A percentile compares a stretch with the other conserved stretches of the same genome.
These are phyloP conservation scores for Sinohyriopsis cumingii DNA, from an alignment of 2,888 invertebrate genomes.

Conservation along the genomic window DNA sequence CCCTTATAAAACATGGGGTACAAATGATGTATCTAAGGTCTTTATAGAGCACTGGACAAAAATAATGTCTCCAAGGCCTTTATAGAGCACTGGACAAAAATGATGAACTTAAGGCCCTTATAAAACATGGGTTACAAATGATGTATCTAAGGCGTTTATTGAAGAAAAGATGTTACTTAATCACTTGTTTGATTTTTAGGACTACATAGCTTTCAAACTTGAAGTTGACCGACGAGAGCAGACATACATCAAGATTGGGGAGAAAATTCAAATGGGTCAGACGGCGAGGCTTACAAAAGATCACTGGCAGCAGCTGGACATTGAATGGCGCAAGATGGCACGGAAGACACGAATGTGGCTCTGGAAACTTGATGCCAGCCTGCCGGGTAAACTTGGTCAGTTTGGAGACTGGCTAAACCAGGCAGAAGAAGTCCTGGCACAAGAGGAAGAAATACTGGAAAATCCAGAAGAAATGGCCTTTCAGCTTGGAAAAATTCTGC, in stretches of 20 bases:
- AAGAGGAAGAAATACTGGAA: constrained; percentile 75
- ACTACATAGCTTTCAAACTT: constrained; percentile 84
- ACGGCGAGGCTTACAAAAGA: constrained; percentile 86
- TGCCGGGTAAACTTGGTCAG: constrained; percentile 89
- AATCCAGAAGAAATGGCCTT: constrained; percentile 79
- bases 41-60: too few species aligned
- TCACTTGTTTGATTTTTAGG: constrained; percentile 71
- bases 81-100: too few species aligned
- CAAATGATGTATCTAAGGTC: too few species aligned
- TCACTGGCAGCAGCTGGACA: constrained; percentile 88
- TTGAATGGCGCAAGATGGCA: constrained; percentile 87
- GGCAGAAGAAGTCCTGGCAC: constrained; percentile 75
- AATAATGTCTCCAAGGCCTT: too few species aligned
- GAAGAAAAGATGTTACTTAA: too few species aligned
- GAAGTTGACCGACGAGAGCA: constrained; percentile 84
- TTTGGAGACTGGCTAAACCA: constrained; percentile 92
- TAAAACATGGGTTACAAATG: too few species aligned
- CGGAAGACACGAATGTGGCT: constrained; percentile 79
- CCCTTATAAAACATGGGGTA: too few species aligned
- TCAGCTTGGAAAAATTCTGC: constrained; percentile 56
- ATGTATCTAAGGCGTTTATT: too few species aligned
- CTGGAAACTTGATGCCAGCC: constrained; percentile 87
- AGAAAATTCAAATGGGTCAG: constrained; percentile 85
- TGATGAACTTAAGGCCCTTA: too few species aligned
- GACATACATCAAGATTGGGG: constrained; percentile 84